Evolutionary conservation across 2,888 invertebrate genomes (phyloP).

Genomic region (Monopis laevigella): DNA sequence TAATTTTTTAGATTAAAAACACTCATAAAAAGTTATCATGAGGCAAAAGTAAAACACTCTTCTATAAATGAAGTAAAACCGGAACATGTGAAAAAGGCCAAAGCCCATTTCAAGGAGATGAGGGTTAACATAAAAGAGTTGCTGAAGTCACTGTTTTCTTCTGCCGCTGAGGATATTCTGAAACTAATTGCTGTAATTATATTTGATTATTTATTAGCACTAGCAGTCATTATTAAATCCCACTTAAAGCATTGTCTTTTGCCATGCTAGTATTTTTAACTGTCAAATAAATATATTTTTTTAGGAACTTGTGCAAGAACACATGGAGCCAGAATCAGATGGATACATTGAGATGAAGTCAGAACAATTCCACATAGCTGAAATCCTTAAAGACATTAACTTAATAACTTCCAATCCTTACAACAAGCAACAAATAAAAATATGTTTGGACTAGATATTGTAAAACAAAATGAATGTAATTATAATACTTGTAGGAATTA

Average conservation of each 20-base stretch:
- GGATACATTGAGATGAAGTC: constrained; percentile 37
- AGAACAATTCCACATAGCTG: constrained; percentile 33
- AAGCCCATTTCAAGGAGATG: constrained; percentile 35
- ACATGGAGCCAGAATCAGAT: constrained; percentile 28
- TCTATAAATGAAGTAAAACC: constrained; percentile 27
- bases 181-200: constrained; percentile 42
- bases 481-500: too few relatives aligned
- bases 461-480: too few relatives aligned
- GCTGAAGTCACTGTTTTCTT: constrained; percentile 39
- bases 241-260: too few relatives aligned
- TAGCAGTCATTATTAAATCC: too few relatives aligned
- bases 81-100: constrained; percentile 38
- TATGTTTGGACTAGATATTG: constrained; percentile 30
- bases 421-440: constrained; percentile 42
- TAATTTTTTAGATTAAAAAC: constrained; percentile 33
- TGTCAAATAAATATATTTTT: too few relatives aligned
- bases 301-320: constrained; percentile 40
- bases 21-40: constrained; percentile 32
- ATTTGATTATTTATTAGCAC: too few relatives aligned
- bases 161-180: constrained; percentile 28
- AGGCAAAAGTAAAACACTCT: constrained; percentile 33
- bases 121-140: constrained; percentile 40
- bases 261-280: too few relatives aligned
- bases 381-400: constrained; percentile 39
- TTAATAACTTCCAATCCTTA: constrained; percentile 44